Conservation (phyloP, 2,888 invertebrate genomes). For the Mimachlamys varia region DNA sequence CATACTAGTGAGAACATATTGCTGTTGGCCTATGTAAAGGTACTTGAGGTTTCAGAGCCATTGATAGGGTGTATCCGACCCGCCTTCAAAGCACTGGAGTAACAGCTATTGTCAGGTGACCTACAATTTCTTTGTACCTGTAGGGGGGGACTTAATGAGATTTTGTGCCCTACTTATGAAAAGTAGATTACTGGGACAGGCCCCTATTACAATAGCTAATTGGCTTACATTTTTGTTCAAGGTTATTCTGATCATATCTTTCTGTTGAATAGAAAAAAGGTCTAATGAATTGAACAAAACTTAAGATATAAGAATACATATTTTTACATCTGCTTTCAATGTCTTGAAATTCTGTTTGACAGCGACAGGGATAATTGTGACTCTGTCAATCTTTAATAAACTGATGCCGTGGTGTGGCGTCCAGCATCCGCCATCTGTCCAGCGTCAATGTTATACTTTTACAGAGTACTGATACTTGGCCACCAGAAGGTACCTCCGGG, state of each 20-base stretch:
- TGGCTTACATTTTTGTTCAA: not conserved
- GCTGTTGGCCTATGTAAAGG: not conserved
- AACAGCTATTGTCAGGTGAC: not conserved
- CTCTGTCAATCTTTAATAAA: no score
- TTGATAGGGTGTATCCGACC: not conserved
- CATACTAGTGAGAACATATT: not conserved
- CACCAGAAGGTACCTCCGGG: no score
- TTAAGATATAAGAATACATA: not conserved
- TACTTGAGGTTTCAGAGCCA: not conserved
- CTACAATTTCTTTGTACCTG: not conserved
- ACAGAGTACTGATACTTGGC: no score
- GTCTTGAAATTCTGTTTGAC: no score
- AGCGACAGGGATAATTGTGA: no score
- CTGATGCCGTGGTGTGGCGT: no score
- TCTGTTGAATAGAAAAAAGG: no score
- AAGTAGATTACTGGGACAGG: not conserved
- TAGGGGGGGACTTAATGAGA: not conserved
- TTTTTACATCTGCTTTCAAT: not conserved
- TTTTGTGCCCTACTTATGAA: slow-evolving; percentile 4
- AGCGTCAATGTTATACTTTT: no score
- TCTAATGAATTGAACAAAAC: not conserved
- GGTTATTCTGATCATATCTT: not conserved
- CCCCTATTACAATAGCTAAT: not conserved
- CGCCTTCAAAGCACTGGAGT: not conserved
- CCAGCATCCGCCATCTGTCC: no score